Base-by-base conservation (phyloP, 2,113 vertebrate species). In the Puntigrus tetrazona region DNA sequence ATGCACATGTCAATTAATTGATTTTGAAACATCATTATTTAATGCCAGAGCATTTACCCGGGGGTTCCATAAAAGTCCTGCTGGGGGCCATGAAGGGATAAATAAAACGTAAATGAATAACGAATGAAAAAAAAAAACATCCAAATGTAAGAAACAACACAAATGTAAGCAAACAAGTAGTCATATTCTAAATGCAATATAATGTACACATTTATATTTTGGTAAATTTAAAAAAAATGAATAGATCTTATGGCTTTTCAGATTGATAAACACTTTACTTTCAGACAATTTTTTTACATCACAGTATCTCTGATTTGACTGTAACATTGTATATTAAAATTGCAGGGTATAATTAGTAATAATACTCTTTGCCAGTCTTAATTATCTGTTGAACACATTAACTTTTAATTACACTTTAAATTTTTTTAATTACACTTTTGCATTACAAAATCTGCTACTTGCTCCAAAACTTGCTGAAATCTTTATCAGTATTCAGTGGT, bases 1-100 rank as follows among this genome's bases (percentile, higher is more conserved):
- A 43, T 76, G 47, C 29, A 36, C 47, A 34, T 22, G 7, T 73
- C 45, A 45, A 59, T 41, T 2, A 14, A 85, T 79, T 34, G 25
- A 85, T 55, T n/a, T 75, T 3, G 2, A 81, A 22, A 14, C n/a
- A 59, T 74, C n/a, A 52, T 76, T 4, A 50, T 76, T 76, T 31
- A 52, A 52, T 52, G 16, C 3, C 18, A 69, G 31, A 8, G 18
- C 31, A 22, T 43, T 27, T 10, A 25, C 27, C 41, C 1, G 3
- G 70, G 36, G 41, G 45, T n/a, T 27, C n/a, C 38, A 25, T 41
- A 45, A 43, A 73, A 45, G 11, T 27, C 38, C 41, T 73, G n/a
- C 38, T 6, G 5, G 2, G 10, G 38, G 38, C 11, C 70, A 43
- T 74, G 25, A 45, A 47, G 7, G 41, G n/a, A 43, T 47, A 74